phyloP scores from a whole-genome alignment of 2,797 vertebrate genomes.

The Macrochelys suwanniensis region DNA sequence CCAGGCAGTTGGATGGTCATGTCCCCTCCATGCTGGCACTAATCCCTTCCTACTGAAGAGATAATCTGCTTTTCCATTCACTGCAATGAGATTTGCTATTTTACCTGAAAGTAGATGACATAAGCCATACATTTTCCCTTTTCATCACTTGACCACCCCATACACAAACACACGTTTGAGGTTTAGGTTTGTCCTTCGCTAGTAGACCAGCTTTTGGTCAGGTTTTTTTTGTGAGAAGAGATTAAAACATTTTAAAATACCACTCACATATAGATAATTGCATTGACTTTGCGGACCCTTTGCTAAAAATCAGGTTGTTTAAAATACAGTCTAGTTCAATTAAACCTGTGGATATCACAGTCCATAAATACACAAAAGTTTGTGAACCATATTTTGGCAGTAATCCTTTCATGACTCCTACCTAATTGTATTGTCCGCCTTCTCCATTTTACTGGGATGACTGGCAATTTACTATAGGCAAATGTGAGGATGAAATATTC shows the following conservation, averaged over 20 bases:
- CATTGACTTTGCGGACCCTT: neutral
- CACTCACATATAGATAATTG: neutral
- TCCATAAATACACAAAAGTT: neutral
- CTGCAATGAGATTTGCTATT: neutral
- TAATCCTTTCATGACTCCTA: neutral
- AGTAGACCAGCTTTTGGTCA: neutral
- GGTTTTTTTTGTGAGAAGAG: neutral
- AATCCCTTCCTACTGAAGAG: neutral
- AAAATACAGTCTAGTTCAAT: neutral
- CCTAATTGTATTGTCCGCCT: neutral
- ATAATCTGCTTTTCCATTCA: neutral
- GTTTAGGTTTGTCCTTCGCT: neutral
- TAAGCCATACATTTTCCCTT: neutral
- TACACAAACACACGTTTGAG: neutral
- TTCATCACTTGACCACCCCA: neutral
- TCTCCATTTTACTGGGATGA: conserved; percentile 37
- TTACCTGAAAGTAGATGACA: neutral
- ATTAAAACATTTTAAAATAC: neutral
- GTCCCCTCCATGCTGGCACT: neutral
- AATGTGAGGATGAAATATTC: conserved; percentile 67
- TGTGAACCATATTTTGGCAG: neutral
- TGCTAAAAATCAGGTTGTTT: neutral
- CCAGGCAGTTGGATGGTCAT: neutral
- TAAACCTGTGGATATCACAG: neutral
- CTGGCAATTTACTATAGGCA: conserved; percentile 28